A percentile compares a stretch with the other conserved stretches of the same genome.
Evolutionary conservation across 2,888 invertebrate species (phyloP).

Genomic region (Asteroscopus sphinx): DNA sequence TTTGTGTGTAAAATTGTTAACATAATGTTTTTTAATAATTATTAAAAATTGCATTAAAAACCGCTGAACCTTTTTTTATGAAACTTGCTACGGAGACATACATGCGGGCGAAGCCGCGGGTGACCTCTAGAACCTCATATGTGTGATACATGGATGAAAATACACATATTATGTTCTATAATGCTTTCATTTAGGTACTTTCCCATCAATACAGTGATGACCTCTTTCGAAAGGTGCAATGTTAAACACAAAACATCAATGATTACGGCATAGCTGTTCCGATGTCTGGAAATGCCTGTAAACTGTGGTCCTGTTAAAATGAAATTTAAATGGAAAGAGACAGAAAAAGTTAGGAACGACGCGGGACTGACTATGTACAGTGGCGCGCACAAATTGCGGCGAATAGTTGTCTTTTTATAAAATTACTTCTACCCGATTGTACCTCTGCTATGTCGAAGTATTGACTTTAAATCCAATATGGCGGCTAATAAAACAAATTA

Average conservation of each 20-base stretch:
- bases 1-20: no score
- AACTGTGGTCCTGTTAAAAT: conserved; percentile 52
- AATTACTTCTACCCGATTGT: conserved; percentile 50
- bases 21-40: no score
- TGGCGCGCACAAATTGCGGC: conserved; percentile 56
- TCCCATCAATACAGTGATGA: no score
- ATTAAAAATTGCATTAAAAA: no score
- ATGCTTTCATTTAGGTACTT: no score
- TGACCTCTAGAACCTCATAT: no score
- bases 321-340: conserved; percentile 67
- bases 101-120: no score
- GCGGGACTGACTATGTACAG: conserved; percentile 44
- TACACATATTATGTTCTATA: no score
- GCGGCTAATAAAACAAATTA: conserved; percentile 55
- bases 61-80: no score
- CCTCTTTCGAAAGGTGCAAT: no score
- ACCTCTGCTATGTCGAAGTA: conserved; percentile 33
- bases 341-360: conserved; percentile 50
- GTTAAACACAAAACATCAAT: conserved; percentile 11
- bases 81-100: no score
- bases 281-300: conserved; percentile 31
- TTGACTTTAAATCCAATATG: conserved; percentile 55
- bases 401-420: conserved; percentile 58
- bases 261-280: conserved; percentile 20
- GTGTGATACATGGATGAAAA: no score